Conservation (phyloP, 2,888 invertebrate genomes). For the Drosophila mulleri region DNA sequence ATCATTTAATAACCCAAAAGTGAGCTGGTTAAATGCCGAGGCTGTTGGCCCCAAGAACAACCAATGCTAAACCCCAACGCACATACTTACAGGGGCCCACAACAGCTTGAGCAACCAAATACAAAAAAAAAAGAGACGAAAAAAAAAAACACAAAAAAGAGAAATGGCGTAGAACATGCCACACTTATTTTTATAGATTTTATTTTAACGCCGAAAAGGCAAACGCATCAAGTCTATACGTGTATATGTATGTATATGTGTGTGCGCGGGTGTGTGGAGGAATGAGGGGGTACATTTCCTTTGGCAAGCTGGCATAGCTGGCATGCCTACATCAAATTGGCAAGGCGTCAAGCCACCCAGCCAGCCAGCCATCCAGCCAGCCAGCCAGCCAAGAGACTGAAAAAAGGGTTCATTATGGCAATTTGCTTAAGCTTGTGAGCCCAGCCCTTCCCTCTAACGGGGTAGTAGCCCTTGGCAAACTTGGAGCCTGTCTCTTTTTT, state of each 20-base stretch:
- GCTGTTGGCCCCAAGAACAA: constrained; percentile 55
- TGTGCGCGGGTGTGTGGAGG: constrained; percentile 17
- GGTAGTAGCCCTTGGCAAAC: constrained; percentile 28
- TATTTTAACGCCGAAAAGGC: constrained; percentile 80
- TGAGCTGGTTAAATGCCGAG: constrained; percentile 81
- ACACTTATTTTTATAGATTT: constrained; percentile 81
- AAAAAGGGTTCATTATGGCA: constrained; percentile 80
- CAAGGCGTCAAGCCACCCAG: constrained; percentile 74
- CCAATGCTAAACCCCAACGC: constrained; percentile 25
- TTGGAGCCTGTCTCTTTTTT: constrained; percentile 54
- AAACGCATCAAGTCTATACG: constrained; percentile 66
- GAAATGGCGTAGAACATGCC: constrained; percentile 75
- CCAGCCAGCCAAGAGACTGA: constrained; percentile 33
- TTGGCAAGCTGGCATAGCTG: constrained; percentile 68
- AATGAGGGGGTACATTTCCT: constrained; percentile 27
- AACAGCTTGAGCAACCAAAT: constrained; percentile 58
- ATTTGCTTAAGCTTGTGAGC: constrained; percentile 77
- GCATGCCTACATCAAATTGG: constrained; percentile 78
- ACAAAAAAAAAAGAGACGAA: neutral
- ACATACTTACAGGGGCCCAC: constrained; percentile 34
- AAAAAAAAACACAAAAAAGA: neutral
- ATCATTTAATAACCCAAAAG: constrained; percentile 82
- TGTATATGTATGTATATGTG: constrained; percentile 17
- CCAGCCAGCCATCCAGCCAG: constrained; percentile 16
- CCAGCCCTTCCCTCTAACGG: neutral